phyloP scores from a whole-genome alignment of 2,113 vertebrate genomes.

The Donacobius atricapilla region DNA sequence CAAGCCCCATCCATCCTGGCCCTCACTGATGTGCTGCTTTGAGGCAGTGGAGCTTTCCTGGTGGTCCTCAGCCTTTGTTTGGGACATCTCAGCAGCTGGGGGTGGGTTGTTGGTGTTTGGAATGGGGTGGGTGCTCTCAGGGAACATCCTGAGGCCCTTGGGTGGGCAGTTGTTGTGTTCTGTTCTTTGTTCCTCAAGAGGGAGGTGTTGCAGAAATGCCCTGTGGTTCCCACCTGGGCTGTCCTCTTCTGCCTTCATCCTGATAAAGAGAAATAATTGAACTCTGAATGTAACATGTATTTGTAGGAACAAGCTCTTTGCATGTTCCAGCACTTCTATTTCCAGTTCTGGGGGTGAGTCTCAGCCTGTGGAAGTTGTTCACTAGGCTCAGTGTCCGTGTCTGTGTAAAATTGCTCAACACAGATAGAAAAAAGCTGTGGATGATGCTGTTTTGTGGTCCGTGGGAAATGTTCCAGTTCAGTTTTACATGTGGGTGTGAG shows the following conservation, averaged over 20 bases:
- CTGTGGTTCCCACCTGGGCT: not conserved
- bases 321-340: not conserved
- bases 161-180: not conserved
- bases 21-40: not conserved
- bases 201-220: not conserved
- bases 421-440: not conserved
- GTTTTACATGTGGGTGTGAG: not conserved
- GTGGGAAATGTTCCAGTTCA: not conserved
- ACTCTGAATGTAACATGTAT: not conserved
- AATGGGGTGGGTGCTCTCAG: not conserved
- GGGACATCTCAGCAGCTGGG: not conserved
- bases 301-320: not conserved
- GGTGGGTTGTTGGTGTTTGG: not conserved
- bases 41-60: not conserved
- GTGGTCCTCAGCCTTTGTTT: not conserved
- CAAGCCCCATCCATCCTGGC: not conserved
- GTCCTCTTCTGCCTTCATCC: not conserved
- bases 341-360: not conserved
- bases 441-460: not conserved
- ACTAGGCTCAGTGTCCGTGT: not conserved
- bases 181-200: not conserved
- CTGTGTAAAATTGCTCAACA: not conserved
- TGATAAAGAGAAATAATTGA: not conserved
- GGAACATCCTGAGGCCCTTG: not conserved
- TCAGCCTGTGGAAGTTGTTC: not conserved